A percentile compares a stretch with the other conserved stretches of the same genome.
phyloP scores from a whole-genome alignment of 2,113 vertebrate species.

The Antechinus stuartii region DNA sequence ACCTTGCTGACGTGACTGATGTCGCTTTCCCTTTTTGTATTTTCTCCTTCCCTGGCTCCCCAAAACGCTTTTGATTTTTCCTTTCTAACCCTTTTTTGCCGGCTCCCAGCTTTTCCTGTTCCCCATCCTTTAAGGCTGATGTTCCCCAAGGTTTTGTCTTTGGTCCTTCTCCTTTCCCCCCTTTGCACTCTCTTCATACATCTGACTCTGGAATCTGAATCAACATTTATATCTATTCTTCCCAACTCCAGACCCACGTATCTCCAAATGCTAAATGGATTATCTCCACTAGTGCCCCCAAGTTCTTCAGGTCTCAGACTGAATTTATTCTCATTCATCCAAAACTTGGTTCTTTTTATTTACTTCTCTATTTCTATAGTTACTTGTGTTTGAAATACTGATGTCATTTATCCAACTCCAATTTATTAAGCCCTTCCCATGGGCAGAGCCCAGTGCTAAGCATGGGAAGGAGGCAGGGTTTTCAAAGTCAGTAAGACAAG shows the following conservation, averaged over 20 bases:
- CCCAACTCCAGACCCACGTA: neutral
- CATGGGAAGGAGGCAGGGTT: neutral
- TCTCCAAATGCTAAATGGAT: neutral
- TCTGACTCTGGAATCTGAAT: neutral
- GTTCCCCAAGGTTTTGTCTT: neutral
- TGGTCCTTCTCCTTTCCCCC: neutral
- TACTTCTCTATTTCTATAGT: neutral
- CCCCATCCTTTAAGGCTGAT: neutral
- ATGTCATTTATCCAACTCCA: neutral
- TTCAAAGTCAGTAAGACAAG: neutral
- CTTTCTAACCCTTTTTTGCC: neutral
- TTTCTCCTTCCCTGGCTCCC: neutral
- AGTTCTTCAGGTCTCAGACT: neutral
- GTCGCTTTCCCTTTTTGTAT: neutral
- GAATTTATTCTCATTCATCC: neutral
- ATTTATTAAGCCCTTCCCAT: neutral
- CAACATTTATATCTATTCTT: neutral
- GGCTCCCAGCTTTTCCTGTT: neutral
- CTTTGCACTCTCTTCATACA: neutral
- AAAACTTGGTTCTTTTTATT: neutral
- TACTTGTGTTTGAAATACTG: neutral
- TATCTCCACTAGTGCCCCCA: neutral
- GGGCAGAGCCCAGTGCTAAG: neutral
- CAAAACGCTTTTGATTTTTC: neutral
- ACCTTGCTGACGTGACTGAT: neutral